Conservation (phyloP, 2,113 vertebrate genomes). For the Himantopus leucocephalus region DNA sequence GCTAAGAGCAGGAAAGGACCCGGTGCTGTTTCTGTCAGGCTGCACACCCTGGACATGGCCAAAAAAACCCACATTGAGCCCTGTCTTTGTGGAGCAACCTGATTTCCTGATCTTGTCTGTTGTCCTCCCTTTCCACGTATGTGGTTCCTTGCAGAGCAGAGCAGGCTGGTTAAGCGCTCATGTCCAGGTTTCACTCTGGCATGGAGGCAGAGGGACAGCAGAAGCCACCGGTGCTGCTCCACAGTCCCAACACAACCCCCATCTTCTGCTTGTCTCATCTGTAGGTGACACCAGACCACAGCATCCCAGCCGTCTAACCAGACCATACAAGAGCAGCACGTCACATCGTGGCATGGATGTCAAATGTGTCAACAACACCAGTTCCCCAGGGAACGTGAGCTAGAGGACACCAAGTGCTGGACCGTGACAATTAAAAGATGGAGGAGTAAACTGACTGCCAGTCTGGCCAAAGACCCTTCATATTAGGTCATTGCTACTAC, state of each 20-base stretch:
- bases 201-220: neutral
- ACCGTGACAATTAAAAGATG: neutral
- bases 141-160: neutral
- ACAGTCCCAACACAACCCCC: neutral
- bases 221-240: neutral
- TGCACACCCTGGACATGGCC: neutral
- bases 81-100: neutral
- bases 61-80: neutral
- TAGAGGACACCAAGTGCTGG: neutral
- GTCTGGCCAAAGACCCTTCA: rapidly evolving
- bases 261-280: neutral
- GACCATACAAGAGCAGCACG: rapidly evolving
- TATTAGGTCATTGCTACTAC: neutral
- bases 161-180: neutral
- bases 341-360: rapidly evolving
- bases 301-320: neutral
- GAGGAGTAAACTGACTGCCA: neutral
- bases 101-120: neutral
- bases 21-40: neutral
- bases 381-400: neutral
- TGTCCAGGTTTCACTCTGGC: neutral
- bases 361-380: neutral
- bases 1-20: neutral
- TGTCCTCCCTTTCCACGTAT: neutral
- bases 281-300: neutral